These are phyloP conservation scores for Phragmatobia fuliginosa DNA, from an alignment of 2,888 invertebrate species.

Conservation along the genomic window DNA sequence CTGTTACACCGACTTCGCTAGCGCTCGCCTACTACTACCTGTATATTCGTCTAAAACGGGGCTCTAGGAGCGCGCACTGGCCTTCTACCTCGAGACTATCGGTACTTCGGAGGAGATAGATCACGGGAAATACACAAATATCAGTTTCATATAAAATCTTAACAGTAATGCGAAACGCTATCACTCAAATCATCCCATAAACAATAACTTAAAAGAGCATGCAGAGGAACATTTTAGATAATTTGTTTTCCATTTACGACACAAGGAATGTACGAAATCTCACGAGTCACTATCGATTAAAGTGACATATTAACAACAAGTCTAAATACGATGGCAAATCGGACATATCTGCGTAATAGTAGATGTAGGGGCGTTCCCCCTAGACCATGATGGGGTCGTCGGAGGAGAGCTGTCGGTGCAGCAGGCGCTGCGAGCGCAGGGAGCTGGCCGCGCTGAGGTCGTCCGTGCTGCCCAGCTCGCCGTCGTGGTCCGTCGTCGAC, in stretches of 20 bases:
- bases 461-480: constrained; percentile 89
- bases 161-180: constrained; percentile 36
- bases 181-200: constrained; percentile 31
- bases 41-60: constrained; percentile 40
- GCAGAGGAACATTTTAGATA: constrained; percentile 49
- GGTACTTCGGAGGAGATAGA: constrained; percentile 20
- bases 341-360: constrained; percentile 33
- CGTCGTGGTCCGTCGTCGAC: constrained; percentile 92
- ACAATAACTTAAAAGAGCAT: constrained; percentile 46
- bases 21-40: constrained; percentile 36
- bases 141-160: constrained; percentile 32
- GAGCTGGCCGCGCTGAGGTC: constrained; percentile 82
- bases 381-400: constrained; percentile 86
- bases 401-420: constrained; percentile 82
- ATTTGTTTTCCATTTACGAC: constrained; percentile 36
- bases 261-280: constrained; percentile 46
- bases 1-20: constrained; percentile 27
- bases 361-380: constrained; percentile 13
- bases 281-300: constrained; percentile 40
- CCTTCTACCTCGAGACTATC: constrained; percentile 27
- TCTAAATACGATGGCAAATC: constrained; percentile 41
- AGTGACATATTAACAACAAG: constrained; percentile 26
- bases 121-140: constrained; percentile 27
- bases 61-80: constrained; percentile 25
- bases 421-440: constrained; percentile 74